Base-by-base conservation (phyloP, 2,888 invertebrate species). In the Tenthredo amoena region DNA sequence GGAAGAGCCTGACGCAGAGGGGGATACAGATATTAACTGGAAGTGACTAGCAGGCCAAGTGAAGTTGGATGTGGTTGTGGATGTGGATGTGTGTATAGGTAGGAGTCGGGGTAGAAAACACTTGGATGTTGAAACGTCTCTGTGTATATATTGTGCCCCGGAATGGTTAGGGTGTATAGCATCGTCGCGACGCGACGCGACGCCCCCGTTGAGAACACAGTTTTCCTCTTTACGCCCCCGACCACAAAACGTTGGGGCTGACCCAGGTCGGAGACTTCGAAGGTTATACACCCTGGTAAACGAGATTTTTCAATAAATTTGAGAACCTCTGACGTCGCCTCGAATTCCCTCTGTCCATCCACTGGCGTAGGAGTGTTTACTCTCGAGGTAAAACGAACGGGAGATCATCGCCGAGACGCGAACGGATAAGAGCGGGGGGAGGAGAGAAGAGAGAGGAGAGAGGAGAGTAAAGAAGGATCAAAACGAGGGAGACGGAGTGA, bases 1-100 rank as follows among this genome's bases (percentile, higher is more conserved):
- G 40, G 76, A 47, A 50, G 68, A 34, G 37, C 47, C 40, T 68
- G 84, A 40, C 72, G 86, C 18, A 77, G 79, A 83, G 86, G 71
- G 21, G 50, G 74, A 43, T 82, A 85, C 68, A 68, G 83, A 83
- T 83, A 83, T 83, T 83, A 83, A 83, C 83, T 83, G 83, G 68
- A 83, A 83, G 83, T 83, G 83, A 83, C 83, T 83, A 83, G 83
- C 83, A 50, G 71, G 83, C 83, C 68, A 83, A 83, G 83, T 26
- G 83, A 76, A 84, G 76, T 58, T 34, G 62, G 86, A 85, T 31
- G 79, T 37, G 84, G 43, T 7, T 21, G 85, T 68, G 68, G 21
- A 31, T 21, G 55, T n/a, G 55, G 55, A n/a, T 55, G n/a, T 55
- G 65, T n/a, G 65, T 50, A 18, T 31, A 21, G 31, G 47, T 55